Evolutionary conservation across 2,888 invertebrate genomes (phyloP).

Genomic region (Bursaphelenchus okinawaensis): DNA sequence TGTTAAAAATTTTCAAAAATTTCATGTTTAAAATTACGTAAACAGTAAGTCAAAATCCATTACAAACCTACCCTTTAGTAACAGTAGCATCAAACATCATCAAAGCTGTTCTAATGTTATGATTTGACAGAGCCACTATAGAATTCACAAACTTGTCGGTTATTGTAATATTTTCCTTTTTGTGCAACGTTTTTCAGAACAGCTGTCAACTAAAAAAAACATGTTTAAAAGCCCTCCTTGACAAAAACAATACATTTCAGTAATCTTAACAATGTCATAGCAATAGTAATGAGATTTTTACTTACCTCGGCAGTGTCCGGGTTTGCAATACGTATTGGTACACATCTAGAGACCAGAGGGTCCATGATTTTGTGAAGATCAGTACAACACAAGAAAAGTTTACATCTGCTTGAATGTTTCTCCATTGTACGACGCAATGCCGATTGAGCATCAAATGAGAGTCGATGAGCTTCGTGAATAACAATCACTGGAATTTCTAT

Average conservation of each 20-base stretch:
- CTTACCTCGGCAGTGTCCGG: slow-evolving; percentile 74
- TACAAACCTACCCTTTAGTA: slow-evolving; percentile 21
- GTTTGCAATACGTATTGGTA: slow-evolving; percentile 83
- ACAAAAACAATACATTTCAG: background rate
- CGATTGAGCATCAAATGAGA: slow-evolving; percentile 95
- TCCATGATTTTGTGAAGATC: slow-evolving; percentile 91
- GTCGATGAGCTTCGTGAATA: slow-evolving; percentile 84
- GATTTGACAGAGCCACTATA: slow-evolving; percentile 73
- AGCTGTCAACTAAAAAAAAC: slow-evolving; percentile 18
- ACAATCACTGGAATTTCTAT: slow-evolving; percentile 70
- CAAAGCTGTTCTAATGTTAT: slow-evolving; percentile 85
- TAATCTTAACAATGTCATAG: slow-evolving; percentile 16
- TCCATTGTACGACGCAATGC: slow-evolving; percentile 97
- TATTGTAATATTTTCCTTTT: slow-evolving; percentile 34
- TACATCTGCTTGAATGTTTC: slow-evolving; percentile 89
- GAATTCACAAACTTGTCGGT: slow-evolving; percentile 49
- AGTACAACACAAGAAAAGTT: slow-evolving; percentile 81
- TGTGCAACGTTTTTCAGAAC: slow-evolving; percentile 27
- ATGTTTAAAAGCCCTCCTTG: background rate
- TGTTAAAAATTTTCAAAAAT: background rate
- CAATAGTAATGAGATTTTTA: slow-evolving; percentile 5
- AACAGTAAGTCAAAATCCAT: background rate
- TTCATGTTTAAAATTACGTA: background rate
- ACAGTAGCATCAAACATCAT: slow-evolving; percentile 73
- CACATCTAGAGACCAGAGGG: slow-evolving; percentile 90